Conservation (phyloP, 1,140 invertebrate species). For the Bathynomus jamesi region DNA sequence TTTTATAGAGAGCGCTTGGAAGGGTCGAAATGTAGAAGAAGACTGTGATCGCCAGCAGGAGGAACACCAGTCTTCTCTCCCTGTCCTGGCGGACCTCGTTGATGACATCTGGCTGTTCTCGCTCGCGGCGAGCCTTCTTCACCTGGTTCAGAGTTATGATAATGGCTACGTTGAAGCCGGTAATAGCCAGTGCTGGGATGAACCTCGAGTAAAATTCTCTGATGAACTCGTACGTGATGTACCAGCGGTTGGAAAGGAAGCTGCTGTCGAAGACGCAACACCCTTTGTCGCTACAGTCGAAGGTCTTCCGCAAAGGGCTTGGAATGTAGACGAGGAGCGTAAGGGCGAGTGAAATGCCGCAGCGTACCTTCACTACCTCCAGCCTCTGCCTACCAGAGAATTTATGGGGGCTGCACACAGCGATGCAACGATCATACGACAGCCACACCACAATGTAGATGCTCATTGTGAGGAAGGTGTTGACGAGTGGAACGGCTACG, state of each 20-base stretch:
- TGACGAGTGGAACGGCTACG: conserved; percentile 40
- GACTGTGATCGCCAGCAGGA: conserved; percentile 32
- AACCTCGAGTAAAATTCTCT: conserved; percentile 35
- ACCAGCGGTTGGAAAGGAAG: conserved; percentile 20
- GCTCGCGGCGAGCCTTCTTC: conserved; percentile 16
- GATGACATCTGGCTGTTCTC: conserved; percentile 15
- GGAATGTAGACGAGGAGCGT: conserved; percentile 30
- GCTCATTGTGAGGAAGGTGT: conserved; percentile 41
- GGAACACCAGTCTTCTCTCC: conserved; percentile 26
- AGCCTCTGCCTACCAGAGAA: conserved; percentile 38
- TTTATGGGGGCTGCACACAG: conserved; percentile 40
- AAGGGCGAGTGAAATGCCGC: conserved; percentile 19
- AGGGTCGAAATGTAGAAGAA: conserved; percentile 35
- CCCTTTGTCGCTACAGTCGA: conserved; percentile 11
- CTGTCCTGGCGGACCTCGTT: conserved; percentile 27
- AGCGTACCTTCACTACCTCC: conserved; percentile 24
- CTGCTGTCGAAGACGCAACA: conserved; percentile 30
- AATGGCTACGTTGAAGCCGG: conserved; percentile 32
- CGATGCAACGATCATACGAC: conserved; percentile 41
- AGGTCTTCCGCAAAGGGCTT: conserved; percentile 27
- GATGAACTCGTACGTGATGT: conserved; percentile 31
- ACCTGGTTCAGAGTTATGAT: conserved; percentile 23
- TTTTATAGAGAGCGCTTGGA: conserved; percentile 35
- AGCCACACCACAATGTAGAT: conserved; percentile 41
- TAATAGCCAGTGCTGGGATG: conserved; percentile 29